phyloP scores from a whole-genome alignment of 2,113 vertebrate species.

The Poicephalus gulielmi region DNA sequence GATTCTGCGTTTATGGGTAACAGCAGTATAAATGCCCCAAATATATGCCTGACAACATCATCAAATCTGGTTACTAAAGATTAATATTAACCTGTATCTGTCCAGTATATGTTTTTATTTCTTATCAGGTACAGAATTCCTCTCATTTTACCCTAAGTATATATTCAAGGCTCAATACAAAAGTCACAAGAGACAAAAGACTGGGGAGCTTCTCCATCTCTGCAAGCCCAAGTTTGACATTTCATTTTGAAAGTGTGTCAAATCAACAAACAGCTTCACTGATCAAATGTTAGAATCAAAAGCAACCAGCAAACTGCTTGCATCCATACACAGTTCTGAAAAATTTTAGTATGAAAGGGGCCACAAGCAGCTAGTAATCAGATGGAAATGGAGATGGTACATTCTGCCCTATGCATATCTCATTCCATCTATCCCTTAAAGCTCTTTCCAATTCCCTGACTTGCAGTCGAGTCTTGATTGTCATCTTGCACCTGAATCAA shows the following conservation, averaged over 20 bases:
- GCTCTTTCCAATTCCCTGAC: not conserved
- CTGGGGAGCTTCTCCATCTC: not conserved
- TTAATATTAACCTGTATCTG: not conserved
- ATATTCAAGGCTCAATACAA: not conserved
- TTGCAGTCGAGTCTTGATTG: not conserved
- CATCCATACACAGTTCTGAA: not conserved
- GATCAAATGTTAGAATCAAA: not conserved
- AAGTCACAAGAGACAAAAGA: not conserved
- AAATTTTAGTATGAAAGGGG: not conserved
- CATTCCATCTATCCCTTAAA: not conserved
- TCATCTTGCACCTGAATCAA: not conserved
- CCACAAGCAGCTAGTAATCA: not conserved
- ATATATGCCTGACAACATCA: not conserved
- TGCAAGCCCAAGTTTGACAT: not conserved
- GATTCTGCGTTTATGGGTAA: not conserved
- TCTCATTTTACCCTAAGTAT: not conserved
- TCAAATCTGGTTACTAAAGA: not conserved
- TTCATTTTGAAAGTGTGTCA: not conserved
- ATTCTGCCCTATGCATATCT: not conserved
- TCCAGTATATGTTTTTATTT: not conserved
- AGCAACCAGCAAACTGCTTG: not conserved
- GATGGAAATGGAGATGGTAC: not conserved
- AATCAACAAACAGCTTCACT: not conserved
- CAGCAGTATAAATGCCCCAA: not conserved
- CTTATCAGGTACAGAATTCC: not conserved